These are phyloP conservation scores for Oscheius onirici DNA, from an alignment of 2,888 invertebrate species.

Conservation along the genomic window DNA sequence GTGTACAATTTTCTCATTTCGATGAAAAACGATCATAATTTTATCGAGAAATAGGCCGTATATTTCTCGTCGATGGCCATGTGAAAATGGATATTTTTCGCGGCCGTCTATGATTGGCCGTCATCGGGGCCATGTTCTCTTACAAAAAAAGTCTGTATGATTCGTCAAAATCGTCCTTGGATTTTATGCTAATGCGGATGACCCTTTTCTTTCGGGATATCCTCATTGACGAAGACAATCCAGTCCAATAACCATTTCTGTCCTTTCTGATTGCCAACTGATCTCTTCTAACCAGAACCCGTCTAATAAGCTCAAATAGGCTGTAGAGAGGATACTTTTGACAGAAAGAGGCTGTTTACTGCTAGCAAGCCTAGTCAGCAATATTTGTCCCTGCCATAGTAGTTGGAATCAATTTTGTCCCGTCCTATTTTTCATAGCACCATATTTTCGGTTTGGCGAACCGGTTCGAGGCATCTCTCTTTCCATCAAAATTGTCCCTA, in stretches of 20 bases:
- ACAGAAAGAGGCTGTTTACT: not conserved
- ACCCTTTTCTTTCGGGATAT: not conserved
- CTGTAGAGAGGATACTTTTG: not conserved
- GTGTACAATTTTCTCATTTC: not conserved
- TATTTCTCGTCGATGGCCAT: too few relatives aligned
- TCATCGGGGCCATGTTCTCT: not conserved
- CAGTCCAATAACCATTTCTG: too few relatives aligned
- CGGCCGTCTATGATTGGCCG: too few relatives aligned
- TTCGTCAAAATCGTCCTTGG: not conserved
- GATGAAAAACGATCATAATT: not conserved
- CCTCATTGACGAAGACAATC: too few relatives aligned
- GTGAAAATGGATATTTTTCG: too few relatives aligned
- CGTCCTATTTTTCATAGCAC: conserved; percentile 13
- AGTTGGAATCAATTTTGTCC: conserved; percentile 7
- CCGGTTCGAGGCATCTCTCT: conserved; percentile 6
- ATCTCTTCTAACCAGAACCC: not conserved
- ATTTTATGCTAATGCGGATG: conserved; percentile 19
- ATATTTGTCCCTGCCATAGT: too few relatives aligned
- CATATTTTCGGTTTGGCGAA: conserved; percentile 19
- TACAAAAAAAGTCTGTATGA: not conserved
- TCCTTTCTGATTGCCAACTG: not conserved
- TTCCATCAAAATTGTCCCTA: not conserved
- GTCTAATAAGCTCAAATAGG: not conserved
- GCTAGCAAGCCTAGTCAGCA: not conserved
- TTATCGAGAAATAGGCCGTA: too few relatives aligned